phyloP scores from a whole-genome alignment of 2,888 invertebrate species.

The Tetheella fluctuosa region DNA sequence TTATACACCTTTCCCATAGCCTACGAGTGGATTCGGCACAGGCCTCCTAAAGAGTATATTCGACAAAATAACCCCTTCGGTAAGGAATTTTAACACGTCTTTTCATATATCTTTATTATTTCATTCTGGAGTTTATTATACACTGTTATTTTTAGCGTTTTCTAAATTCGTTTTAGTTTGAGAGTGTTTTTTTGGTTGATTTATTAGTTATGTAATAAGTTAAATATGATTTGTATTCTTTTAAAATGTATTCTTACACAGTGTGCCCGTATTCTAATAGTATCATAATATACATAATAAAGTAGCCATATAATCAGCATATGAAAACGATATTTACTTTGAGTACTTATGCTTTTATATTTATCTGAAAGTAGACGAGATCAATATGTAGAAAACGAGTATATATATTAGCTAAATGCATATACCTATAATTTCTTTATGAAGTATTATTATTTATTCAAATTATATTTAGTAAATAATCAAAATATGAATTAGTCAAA shows the following conservation, averaged over 20 bases:
- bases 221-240: conserved; percentile 42
- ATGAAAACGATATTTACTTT: conserved; percentile 73
- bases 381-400: conserved; percentile 66
- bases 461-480: conserved; percentile 14
- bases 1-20: conserved; percentile 84
- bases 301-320: conserved; percentile 75
- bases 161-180: conserved; percentile 60
- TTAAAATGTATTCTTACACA: conserved; percentile 66
- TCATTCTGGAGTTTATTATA: conserved; percentile 64
- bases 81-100: conserved; percentile 84
- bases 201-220: conserved; percentile 67
- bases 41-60: conserved; percentile 85
- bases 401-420: conserved; percentile 63
- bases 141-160: conserved; percentile 71
- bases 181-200: conserved; percentile 65
- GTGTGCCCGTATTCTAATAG: conserved; percentile 79
- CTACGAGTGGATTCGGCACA: conserved; percentile 84
- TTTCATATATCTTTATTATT: conserved; percentile 70
- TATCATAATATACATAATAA: conserved; percentile 64
- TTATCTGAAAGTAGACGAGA: conserved; percentile 69
- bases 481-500: background rate
- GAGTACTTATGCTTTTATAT: conserved; percentile 78
- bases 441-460: conserved; percentile 41
- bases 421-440: conserved; percentile 45
- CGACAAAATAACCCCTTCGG: conserved; percentile 86